Conservation (phyloP, 2,113 vertebrate genomes). For the Seriola quinqueradiata region DNA sequence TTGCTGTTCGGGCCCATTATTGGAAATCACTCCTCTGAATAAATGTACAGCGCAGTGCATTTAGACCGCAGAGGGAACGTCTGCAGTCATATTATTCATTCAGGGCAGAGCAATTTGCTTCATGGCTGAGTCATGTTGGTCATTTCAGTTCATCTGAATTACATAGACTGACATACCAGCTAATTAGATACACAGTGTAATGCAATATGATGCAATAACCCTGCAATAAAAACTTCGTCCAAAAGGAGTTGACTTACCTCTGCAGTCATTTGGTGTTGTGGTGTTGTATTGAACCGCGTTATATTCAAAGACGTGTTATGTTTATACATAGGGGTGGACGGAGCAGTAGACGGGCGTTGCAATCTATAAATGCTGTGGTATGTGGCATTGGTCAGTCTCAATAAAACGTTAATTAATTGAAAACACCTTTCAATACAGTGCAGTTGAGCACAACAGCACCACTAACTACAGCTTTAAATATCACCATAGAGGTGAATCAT, state of each 20-base stretch:
- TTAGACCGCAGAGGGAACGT: constrained; percentile 24
- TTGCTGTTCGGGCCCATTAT: constrained; percentile 45
- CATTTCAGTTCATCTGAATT: constrained; percentile 25
- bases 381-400: constrained; percentile 50
- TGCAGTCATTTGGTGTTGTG: background rate
- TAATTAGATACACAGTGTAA: constrained; percentile 22
- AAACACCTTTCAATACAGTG: constrained; percentile 28
- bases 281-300: constrained; percentile 10
- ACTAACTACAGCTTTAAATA: constrained; percentile 46
- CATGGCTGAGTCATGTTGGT: constrained; percentile 8
- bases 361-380: constrained; percentile 57
- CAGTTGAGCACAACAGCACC: background rate
- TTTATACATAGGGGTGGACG: constrained; percentile 24
- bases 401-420: constrained; percentile 52
- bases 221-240: constrained; percentile 1
- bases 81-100: constrained; percentile 15
- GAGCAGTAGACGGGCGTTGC: constrained; percentile 58
- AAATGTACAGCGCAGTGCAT: constrained; percentile 39
- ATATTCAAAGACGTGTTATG: constrained; percentile 23
- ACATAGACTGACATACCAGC: constrained; percentile 8
- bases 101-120: constrained; percentile 13
- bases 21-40: constrained; percentile 40
- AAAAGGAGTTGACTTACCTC: background rate
- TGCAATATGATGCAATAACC: constrained; percentile 39
- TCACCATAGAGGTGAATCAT: constrained; percentile 28